phyloP scores from a whole-genome alignment of 2,888 invertebrate species.

The Actias luna region DNA sequence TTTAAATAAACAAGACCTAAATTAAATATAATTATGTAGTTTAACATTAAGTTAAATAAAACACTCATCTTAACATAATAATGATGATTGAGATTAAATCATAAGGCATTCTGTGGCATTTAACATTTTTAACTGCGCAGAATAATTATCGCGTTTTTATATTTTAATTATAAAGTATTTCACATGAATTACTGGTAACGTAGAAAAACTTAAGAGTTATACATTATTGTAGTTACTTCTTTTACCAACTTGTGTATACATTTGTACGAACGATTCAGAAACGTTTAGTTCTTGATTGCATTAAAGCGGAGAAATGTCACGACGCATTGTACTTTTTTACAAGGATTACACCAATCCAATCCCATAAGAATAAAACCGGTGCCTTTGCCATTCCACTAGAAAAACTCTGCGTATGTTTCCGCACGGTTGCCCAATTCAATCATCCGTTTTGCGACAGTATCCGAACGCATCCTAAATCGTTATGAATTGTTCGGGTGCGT shows the following conservation, averaged over 20 bases:
- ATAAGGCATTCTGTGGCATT: not conserved
- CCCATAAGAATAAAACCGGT: conserved; percentile 22
- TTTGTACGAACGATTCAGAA: conserved; percentile 41
- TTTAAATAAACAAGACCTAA: not conserved
- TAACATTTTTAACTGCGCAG: not conserved
- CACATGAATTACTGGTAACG: not conserved
- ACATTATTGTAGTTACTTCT: not conserved
- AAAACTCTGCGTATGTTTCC: conserved; percentile 20
- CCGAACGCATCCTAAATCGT: conserved; percentile 33
- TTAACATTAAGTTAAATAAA: not conserved
- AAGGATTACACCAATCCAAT: conserved; percentile 64
- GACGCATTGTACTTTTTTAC: conserved; percentile 46
- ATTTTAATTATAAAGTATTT: not conserved
- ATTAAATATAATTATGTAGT: not conserved
- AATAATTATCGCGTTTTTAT: not conserved
- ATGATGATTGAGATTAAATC: not conserved
- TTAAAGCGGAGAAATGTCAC: conserved; percentile 35
- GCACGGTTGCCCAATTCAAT: conserved; percentile 38
- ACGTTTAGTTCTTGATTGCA: conserved; percentile 49
- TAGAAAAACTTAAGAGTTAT: not conserved
- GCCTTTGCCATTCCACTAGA: conserved; percentile 21
- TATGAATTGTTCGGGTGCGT: conserved; percentile 35
- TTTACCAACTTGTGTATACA: conserved; percentile 31
- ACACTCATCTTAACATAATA: not conserved
- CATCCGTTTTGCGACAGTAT: conserved; percentile 43